Base-by-base conservation (phyloP, 2,797 vertebrate species). In the Eulemur albifrons region DNA sequence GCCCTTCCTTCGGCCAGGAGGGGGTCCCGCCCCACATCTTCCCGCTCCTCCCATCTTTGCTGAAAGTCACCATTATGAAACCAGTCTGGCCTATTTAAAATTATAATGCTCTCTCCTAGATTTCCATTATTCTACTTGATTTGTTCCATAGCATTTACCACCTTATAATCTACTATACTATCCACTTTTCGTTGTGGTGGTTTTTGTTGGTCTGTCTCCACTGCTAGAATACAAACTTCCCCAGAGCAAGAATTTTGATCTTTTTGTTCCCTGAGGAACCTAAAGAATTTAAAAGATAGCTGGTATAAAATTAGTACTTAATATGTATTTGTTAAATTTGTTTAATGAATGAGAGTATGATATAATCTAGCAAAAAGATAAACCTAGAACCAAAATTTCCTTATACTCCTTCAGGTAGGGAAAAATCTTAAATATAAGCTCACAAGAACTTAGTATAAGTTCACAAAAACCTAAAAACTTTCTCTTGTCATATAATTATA, bases 341-440 rank as follows among this genome's bases (percentile, higher is more conserved):
- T 73, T 90, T n/a, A 82, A 45, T n/a, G 13, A 90, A 43, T 65
- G 9, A 50, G 20, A 50, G 5, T 50, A 61, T 23, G 35, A 59
- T 20, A 85, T 45, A 90, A 54, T 76, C n/a, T 93, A 85, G 40
- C 65, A 93, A 94, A 93, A 96, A 79, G 32, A 72, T 70, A 70
- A 95, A 63, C 45, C 35, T 79, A 70, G n/a, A 86, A 61, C 7
- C 43, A 92, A 72, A 79, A 76, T 72, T 23, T 69, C 18, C 92
- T 95, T 81, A 57, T 63, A 32, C 67, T 73, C 38, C 90, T 80
- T 75, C 61, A 48, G 23, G 20, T n/a, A 10, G 21, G 13, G 61
- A 10, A 12, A 86, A 63, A 76, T 13, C 32, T 76, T 80, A 77
- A 45, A 84, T 54, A 79, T 0, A 69, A 83, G n/a, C 61, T 32